Evolutionary conservation across 2,888 invertebrate species (phyloP), one percentile per base, ranked within the genome.

Genomic region (Scaptomyza reducta): DNA sequence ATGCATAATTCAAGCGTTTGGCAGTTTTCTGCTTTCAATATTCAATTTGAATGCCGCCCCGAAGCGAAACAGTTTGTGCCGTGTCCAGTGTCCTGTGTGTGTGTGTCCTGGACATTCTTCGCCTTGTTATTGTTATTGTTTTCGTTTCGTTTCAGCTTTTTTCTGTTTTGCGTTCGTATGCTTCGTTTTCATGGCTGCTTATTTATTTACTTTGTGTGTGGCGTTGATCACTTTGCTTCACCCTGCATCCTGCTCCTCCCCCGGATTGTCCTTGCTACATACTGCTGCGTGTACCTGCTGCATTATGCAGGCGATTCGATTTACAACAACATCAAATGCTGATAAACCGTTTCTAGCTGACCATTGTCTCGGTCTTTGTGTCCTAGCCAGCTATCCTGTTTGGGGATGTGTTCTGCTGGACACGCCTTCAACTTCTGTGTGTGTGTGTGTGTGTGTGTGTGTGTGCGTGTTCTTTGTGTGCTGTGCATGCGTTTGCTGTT

Each of bases 1-100:
- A 87, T 84, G 88, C 88, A 84, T 87, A 87, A 84, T 84, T 84
- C 80, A 84, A 78, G 78, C 80, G 83, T 87, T 84, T 87, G 83
- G 71, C 84, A 85, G 86, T 86, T 83, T 80, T 80, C 67, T 86
- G 72, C 78, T 78, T 85, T 83, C 83, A 87, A 87, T 87, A 83
- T 83, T 83, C 85, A 83, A 83, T 83, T 83, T 87, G 77, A 87
- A 87, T 87, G 77, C 72, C 77, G 87, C 87, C 87, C 83, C 83
- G 66, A 82, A 82, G 84, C 86, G 63, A 79, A 87, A 69, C 70
- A 51, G 65, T 74, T 81, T 65, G 47, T 65, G 47, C 14, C 14
- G 4, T 14, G 11, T 18, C 16, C 41, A 11, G 25, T 45, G 22
- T 41, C 10, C 18, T 11, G 41, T 22, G 22, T 22, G 45, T 45